Percentiles rank a stretch among this genome's conserved stretches.
Evolutionary conservation across 2,888 invertebrate species (phyloP).

Genomic region (Cylindroiulus punctatus): DNA sequence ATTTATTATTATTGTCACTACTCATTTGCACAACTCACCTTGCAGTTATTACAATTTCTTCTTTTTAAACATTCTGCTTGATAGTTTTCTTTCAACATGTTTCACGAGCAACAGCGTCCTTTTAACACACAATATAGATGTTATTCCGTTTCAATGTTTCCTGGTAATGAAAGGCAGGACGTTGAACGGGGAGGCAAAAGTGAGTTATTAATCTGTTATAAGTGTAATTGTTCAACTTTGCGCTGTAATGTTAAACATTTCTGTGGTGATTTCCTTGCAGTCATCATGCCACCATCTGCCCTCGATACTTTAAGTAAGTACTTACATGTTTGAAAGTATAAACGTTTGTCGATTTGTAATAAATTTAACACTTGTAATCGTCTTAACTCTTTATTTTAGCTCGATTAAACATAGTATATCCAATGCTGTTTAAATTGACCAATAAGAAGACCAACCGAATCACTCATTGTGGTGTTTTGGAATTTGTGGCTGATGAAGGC

Average conservation of each 20-base stretch:
- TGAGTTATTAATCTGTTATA: constrained; percentile 67
- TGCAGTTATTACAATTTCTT: too few relatives aligned
- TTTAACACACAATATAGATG: constrained; percentile 79
- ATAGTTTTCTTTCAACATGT: constrained; percentile 87
- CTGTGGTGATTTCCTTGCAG: constrained; percentile 70
- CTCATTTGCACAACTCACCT: too few relatives aligned
- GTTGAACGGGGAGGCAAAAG: constrained; percentile 97
- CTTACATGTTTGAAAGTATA: background rate
- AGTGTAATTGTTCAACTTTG: constrained; percentile 58
- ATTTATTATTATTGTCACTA: too few relatives aligned
- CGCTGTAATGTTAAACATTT: background rate
- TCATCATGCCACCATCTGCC: constrained; percentile 98
- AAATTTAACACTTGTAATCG: background rate
- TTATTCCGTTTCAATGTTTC: constrained; percentile 94
- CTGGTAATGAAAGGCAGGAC: constrained; percentile 91
- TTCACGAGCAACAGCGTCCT: constrained; percentile 74
- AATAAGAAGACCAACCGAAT: constrained; percentile 81
- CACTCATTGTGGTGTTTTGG: constrained; percentile 92
- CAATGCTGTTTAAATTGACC: constrained; percentile 96
- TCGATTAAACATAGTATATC: constrained; percentile 93
- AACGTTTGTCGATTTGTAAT: constrained; percentile 17
- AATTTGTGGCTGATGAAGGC: constrained; percentile 99
- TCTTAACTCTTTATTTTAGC: constrained; percentile 65
- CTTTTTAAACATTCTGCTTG: background rate
- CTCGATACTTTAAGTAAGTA: constrained; percentile 81